Evolutionary conservation across 2,888 invertebrate species (phyloP).

Genomic region (Trichopria drosophilae): DNA sequence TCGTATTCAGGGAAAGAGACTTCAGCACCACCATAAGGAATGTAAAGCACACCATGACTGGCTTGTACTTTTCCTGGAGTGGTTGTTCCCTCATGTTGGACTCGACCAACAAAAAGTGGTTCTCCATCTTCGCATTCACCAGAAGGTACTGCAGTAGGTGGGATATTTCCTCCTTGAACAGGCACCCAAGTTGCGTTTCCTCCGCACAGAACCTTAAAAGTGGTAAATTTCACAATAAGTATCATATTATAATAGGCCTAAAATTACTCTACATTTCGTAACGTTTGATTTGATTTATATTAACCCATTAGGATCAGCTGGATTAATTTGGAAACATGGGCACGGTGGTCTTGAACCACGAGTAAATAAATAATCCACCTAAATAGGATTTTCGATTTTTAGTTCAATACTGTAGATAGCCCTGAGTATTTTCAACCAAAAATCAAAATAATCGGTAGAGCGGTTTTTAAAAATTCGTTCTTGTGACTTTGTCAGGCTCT

Average conservation of each 20-base stretch:
- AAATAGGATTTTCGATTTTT: neutral
- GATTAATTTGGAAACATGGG: too few species aligned
- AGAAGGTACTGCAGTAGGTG: slow-evolving; percentile 72
- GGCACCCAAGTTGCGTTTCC: slow-evolving; percentile 62
- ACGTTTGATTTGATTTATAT: too few species aligned
- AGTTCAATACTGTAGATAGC: neutral
- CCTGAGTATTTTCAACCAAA: too few species aligned
- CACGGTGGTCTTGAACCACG: neutral
- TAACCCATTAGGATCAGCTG: too few species aligned
- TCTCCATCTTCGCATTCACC: slow-evolving; percentile 79
- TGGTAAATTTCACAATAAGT: too few species aligned
- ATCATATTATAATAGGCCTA: too few species aligned
- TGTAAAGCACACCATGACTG: slow-evolving; percentile 80
- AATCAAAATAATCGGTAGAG: too few species aligned
- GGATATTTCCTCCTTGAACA: slow-evolving; percentile 66
- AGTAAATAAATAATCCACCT: neutral
- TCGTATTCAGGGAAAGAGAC: slow-evolving; percentile 80
- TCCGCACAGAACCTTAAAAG: slow-evolving; percentile 55
- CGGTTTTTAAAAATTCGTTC: too few species aligned
- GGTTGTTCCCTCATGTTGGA: slow-evolving; percentile 73
- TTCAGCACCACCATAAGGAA: slow-evolving; percentile 80
- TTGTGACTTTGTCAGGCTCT: too few species aligned
- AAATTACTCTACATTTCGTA: too few species aligned
- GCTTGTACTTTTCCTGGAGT: slow-evolving; percentile 84
- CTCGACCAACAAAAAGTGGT: slow-evolving; percentile 76